Conservation (phyloP, 2,888 invertebrate genomes). For the Cancer borealis region DNA sequence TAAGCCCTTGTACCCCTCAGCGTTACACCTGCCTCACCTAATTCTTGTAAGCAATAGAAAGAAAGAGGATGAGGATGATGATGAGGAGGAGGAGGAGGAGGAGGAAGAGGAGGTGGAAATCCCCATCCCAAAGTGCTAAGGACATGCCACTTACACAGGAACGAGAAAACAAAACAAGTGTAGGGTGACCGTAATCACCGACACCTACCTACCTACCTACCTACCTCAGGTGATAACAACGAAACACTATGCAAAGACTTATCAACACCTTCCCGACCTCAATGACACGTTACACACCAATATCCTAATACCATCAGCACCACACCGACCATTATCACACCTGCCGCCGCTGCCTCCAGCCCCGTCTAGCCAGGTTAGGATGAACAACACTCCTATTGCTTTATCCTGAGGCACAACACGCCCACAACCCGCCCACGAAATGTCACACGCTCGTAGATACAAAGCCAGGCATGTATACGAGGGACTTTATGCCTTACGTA, state of each 20-base stretch:
- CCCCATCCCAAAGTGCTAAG: background rate
- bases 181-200: background rate
- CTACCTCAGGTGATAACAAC: background rate
- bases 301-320: background rate
- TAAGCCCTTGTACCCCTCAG: background rate
- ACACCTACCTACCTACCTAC: background rate
- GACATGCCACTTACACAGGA: background rate
- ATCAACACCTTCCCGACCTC: background rate
- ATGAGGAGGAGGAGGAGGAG: background rate
- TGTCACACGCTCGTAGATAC: background rate
- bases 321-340: background rate
- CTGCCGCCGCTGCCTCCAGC: background rate
- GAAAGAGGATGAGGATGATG: background rate
- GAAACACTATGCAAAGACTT: background rate
- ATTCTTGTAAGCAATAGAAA: background rate
- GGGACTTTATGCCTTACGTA: background rate
- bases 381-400: background rate
- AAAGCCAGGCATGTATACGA: background rate
- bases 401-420: background rate
- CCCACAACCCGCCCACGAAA: background rate
- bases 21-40: background rate
- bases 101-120: background rate
- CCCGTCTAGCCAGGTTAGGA: background rate
- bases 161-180: background rate
- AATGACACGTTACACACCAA: constrained; percentile 8